Conservation (phyloP, 1,140 invertebrate genomes). For the Listronotus bonariensis region DNA sequence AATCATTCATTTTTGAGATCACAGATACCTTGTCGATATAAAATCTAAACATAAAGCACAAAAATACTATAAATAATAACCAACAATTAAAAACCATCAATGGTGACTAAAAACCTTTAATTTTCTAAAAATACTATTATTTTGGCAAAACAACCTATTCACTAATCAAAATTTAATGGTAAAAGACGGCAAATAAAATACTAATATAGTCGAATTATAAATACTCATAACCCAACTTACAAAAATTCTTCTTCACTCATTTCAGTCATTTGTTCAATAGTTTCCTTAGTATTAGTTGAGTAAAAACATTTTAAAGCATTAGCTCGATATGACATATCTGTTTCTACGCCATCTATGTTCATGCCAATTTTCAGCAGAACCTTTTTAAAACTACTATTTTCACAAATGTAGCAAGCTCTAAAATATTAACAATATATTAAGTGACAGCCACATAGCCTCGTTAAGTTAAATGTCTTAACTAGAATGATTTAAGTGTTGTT, state of each 20-base stretch:
- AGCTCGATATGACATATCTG: slow-evolving; percentile 37
- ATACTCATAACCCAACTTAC: slow-evolving; percentile 34
- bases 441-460: too few species aligned
- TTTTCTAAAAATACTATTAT: background rate
- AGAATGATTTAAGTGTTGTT: too few species aligned
- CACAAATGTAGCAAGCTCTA: slow-evolving; percentile 29
- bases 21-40: slow-evolving; percentile 44
- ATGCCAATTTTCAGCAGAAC: background rate
- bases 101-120: background rate
- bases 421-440: too few species aligned
- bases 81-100: background rate
- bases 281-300: slow-evolving; percentile 39
- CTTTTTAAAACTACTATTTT: slow-evolving; percentile 36
- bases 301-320: slow-evolving; percentile 47
- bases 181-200: background rate
- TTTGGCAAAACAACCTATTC: background rate
- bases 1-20: slow-evolving; percentile 40
- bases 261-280: slow-evolving; percentile 34
- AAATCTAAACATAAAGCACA: slow-evolving; percentile 37
- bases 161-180: background rate
- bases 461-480: too few species aligned
- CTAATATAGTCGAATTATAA: background rate
- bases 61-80: background rate
- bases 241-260: slow-evolving; percentile 37
- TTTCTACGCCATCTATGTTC: slow-evolving; percentile 13